A percentile compares a stretch with the other conserved stretches of the same genome.
phyloP scores from a whole-genome alignment of 2,888 invertebrate species.

The Colostygia pectinataria region DNA sequence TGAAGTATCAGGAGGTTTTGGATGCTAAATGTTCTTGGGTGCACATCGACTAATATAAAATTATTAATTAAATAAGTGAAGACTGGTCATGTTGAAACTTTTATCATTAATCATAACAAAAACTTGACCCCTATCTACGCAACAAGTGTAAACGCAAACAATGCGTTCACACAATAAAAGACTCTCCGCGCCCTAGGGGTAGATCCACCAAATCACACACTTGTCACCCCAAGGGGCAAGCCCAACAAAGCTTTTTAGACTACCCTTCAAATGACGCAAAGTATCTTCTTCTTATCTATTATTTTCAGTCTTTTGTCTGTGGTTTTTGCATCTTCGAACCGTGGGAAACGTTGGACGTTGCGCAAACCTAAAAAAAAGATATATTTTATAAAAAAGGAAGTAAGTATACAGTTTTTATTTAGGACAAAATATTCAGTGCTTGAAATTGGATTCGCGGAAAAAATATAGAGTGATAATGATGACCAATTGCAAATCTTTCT shows the following conservation, averaged over 20 bases:
- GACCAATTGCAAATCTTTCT: too few relatives aligned
- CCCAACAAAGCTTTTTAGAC: slow-evolving; percentile 43
- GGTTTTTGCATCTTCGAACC: slow-evolving; percentile 62
- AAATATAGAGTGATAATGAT: too few relatives aligned
- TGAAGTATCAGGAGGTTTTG: too few relatives aligned
- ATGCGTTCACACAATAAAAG: slow-evolving; percentile 46
- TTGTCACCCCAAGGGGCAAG: slow-evolving; percentile 64
- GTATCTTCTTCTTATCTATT: slow-evolving; percentile 50
- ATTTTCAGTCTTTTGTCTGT: slow-evolving; percentile 44
- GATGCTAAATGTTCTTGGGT: too few relatives aligned
- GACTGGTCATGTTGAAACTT: background rate
- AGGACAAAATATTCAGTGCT: slow-evolving; percentile 19
- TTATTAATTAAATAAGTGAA: too few relatives aligned
- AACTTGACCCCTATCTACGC: slow-evolving; percentile 26
- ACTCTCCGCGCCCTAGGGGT: slow-evolving; percentile 41
- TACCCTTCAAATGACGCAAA: slow-evolving; percentile 56
- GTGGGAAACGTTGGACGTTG: slow-evolving; percentile 52
- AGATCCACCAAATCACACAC: slow-evolving; percentile 52
- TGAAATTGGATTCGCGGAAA: slow-evolving; percentile 1
- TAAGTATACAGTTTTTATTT: slow-evolving; percentile 24
- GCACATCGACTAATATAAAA: too few relatives aligned
- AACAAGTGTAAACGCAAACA: slow-evolving; percentile 66
- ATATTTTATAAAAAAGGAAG: slow-evolving; percentile 19
- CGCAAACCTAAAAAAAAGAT: slow-evolving; percentile 47
- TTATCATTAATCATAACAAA: slow-evolving; percentile 4